Evolutionary conservation across 2,888 invertebrate species (phyloP).

Genomic region (Timandra comae): DNA sequence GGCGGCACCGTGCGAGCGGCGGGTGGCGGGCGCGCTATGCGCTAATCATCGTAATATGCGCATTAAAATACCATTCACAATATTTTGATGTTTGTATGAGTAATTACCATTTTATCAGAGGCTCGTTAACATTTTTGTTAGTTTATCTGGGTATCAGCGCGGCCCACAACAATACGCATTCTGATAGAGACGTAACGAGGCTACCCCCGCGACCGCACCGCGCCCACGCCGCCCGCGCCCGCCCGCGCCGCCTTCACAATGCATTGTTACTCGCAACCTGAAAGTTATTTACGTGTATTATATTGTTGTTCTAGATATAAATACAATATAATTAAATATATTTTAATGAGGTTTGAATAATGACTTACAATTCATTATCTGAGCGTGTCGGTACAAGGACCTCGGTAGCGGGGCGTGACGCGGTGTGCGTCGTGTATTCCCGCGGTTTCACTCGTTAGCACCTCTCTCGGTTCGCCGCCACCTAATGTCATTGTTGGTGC

Average conservation of each 20-base stretch:
- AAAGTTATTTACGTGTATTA: no score
- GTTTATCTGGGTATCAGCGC: constrained; percentile 25
- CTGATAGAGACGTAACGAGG: constrained; percentile 12
- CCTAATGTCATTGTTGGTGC: neutral
- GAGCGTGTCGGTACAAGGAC: neutral
- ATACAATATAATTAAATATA: no score
- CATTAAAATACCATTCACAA: constrained; percentile 23
- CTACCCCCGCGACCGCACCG: neutral
- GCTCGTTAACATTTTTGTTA: constrained; percentile 38
- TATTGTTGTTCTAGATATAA: no score
- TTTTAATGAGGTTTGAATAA: no score
- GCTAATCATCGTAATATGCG: constrained; percentile 17
- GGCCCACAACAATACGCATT: constrained; percentile 15
- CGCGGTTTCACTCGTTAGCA: neutral
- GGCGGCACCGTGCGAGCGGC: neutral
- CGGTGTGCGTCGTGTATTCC: neutral
- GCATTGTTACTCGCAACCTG: no score
- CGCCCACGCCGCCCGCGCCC: neutral
- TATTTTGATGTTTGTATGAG: constrained; percentile 22
- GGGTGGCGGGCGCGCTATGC: constrained; percentile 9
- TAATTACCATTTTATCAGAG: constrained; percentile 21
- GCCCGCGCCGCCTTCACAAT: neutral
- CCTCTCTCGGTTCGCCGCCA: neutral
- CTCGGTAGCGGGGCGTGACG: neutral
- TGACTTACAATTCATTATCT: neutral